Evolutionary conservation across 2,888 invertebrate species (phyloP).

Genomic region (Troides aeacus): DNA sequence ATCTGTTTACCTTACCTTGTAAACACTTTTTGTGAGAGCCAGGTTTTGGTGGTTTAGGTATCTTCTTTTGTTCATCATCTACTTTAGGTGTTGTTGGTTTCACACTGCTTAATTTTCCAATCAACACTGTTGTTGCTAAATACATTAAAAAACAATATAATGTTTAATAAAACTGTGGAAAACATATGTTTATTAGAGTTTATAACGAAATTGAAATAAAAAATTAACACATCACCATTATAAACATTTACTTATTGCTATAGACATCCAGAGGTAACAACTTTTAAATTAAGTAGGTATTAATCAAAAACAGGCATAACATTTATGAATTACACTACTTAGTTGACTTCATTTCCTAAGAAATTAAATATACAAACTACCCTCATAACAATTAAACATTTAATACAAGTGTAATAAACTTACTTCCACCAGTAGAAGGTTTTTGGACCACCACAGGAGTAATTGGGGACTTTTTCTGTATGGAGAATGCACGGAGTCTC

Average conservation of each 20-base stretch:
- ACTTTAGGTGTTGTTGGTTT: constrained; percentile 55
- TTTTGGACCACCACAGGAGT: constrained; percentile 52
- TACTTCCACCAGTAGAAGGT: constrained; percentile 51
- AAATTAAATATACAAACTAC: no score
- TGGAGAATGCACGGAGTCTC: constrained; percentile 71
- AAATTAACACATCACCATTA: no score
- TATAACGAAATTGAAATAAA: no score
- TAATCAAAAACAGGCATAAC: no score
- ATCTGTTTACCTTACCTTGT: constrained; percentile 39
- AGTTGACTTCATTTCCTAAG: no score
- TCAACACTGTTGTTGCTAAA: constrained; percentile 60
- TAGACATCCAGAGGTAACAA: no score
- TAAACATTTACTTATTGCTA: no score
- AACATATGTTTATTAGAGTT: background rate
- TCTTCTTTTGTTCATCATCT: constrained; percentile 54
- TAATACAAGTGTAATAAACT: constrained; percentile 34
- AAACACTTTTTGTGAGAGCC: constrained; percentile 48
- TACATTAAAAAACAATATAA: background rate
- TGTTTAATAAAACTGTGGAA: background rate
- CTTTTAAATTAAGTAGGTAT: no score
- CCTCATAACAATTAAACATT: background rate
- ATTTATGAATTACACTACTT: no score
- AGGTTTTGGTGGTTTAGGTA: constrained; percentile 67
- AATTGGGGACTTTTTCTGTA: constrained; percentile 68
- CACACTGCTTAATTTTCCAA: constrained; percentile 64